A percentile compares a stretch with the other conserved stretches of the same genome.
These are phyloP conservation scores for Hirundo rustica DNA, from an alignment of 2,797 vertebrate species.

Conservation along the genomic window DNA sequence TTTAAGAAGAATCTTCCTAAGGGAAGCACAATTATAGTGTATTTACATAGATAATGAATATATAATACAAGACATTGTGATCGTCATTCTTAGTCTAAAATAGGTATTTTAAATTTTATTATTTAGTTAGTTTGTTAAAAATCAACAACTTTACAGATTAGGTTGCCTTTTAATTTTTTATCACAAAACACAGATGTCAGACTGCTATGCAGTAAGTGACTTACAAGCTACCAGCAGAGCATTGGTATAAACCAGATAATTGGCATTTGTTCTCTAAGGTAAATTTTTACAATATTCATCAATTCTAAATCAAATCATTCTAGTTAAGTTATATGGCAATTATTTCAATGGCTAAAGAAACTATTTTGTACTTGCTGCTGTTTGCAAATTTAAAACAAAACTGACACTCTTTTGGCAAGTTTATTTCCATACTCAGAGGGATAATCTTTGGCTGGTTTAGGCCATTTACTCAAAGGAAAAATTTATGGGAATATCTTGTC, in stretches of 20 bases:
- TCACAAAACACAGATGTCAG: neutral
- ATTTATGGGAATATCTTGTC: neutral
- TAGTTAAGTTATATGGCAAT: neutral
- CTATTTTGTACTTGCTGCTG: neutral
- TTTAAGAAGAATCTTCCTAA: neutral
- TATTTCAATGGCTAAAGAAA: neutral
- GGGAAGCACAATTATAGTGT: neutral
- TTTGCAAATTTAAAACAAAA: neutral
- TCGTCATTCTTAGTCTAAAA: neutral
- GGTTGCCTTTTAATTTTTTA: neutral
- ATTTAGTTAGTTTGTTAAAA: neutral
- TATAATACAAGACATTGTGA: neutral
- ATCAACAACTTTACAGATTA: neutral
- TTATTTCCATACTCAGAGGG: neutral
- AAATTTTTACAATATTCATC: slow-evolving; percentile 22
- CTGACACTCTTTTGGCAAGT: neutral
- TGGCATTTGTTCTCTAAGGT: neutral
- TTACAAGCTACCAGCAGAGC: slow-evolving; percentile 25
- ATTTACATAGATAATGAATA: neutral
- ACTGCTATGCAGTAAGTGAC: neutral
- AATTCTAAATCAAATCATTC: neutral
- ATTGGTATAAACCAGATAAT: slow-evolving; percentile 33
- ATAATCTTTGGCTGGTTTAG: neutral
- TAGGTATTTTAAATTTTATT: neutral
- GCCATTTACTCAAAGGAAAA: neutral